These are phyloP conservation scores for Centruroides sculpturatus DNA, from an alignment of 1,140 invertebrate genomes.

Conservation along the genomic window DNA sequence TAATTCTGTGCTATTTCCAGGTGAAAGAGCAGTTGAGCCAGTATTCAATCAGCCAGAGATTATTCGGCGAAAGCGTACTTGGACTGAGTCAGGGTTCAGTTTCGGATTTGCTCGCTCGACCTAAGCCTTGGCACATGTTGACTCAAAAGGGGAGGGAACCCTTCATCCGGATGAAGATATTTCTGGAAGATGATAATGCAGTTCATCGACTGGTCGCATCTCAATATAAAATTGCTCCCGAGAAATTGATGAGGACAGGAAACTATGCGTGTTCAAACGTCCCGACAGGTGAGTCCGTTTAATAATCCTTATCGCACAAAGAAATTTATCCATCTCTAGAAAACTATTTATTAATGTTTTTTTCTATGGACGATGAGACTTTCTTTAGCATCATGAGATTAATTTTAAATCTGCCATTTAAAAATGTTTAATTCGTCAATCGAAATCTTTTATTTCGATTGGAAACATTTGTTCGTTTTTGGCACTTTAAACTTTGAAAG, in stretches of 20 bases:
- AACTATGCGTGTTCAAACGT: slow-evolving; percentile 47
- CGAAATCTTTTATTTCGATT: too few relatives aligned
- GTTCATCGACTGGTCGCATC: slow-evolving; percentile 91
- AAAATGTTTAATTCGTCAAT: too few relatives aligned
- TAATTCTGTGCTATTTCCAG: neutral
- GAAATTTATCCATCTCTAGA: too few relatives aligned
- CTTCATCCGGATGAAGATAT: slow-evolving; percentile 97
- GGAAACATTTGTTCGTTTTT: too few relatives aligned
- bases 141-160: slow-evolving; percentile 94
- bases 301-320: neutral
- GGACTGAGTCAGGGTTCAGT: slow-evolving; percentile 93
- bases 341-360: too few relatives aligned
- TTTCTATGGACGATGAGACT: too few relatives aligned
- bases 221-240: slow-evolving; percentile 93
- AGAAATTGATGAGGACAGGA: slow-evolving; percentile 87
- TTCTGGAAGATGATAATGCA: slow-evolving; percentile 90
- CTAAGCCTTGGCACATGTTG: slow-evolving; percentile 97
- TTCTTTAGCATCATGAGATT: too few relatives aligned
- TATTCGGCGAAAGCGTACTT: slow-evolving; percentile 96
- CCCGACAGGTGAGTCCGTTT: neutral
- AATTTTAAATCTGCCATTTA: too few relatives aligned
- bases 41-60: slow-evolving; percentile 94
- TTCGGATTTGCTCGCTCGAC: slow-evolving; percentile 80
- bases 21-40: slow-evolving; percentile 92
- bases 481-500: too few relatives aligned